A percentile compares a stretch with the other conserved stretches of the same genome.
Conservation (phyloP, 2,888 invertebrate species). For the Epirrhoe alternata region DNA sequence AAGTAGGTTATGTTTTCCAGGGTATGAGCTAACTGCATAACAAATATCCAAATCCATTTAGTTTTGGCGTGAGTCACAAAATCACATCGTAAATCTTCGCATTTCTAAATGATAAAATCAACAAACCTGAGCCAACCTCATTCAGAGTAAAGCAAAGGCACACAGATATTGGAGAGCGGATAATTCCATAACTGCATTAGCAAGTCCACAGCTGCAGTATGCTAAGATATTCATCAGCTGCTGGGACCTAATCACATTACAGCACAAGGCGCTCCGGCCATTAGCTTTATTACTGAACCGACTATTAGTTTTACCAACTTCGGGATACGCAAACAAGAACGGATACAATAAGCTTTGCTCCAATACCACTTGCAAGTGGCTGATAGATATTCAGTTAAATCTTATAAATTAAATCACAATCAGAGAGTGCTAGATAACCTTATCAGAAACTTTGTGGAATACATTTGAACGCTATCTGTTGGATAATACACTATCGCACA, state of each 20-base stretch:
- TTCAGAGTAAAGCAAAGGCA: constrained; percentile 5
- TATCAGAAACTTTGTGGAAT: too few relatives aligned
- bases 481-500: too few relatives aligned
- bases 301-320: constrained; percentile 27
- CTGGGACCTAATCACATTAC: constrained; percentile 50
- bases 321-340: constrained; percentile 22
- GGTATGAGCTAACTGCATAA: too few relatives aligned
- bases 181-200: constrained; percentile 52
- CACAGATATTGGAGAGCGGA: constrained; percentile 31
- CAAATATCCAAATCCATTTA: too few relatives aligned
- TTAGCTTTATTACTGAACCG: constrained; percentile 53
- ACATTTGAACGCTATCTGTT: too few relatives aligned
- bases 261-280: constrained; percentile 50
- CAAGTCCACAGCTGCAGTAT: constrained; percentile 47
- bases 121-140: background rate
- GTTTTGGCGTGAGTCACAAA: background rate
- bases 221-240: constrained; percentile 58
- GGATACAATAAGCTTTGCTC: background rate
- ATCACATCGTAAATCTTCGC: background rate
- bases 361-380: too few relatives aligned
- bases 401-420: too few relatives aligned
- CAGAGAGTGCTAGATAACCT: too few relatives aligned
- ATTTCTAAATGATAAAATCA: background rate
- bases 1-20: too few relatives aligned
- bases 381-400: too few relatives aligned